These are phyloP conservation scores for Bathynomus jamesi DNA, from an alignment of 1,140 invertebrate species.

Conservation along the genomic window DNA sequence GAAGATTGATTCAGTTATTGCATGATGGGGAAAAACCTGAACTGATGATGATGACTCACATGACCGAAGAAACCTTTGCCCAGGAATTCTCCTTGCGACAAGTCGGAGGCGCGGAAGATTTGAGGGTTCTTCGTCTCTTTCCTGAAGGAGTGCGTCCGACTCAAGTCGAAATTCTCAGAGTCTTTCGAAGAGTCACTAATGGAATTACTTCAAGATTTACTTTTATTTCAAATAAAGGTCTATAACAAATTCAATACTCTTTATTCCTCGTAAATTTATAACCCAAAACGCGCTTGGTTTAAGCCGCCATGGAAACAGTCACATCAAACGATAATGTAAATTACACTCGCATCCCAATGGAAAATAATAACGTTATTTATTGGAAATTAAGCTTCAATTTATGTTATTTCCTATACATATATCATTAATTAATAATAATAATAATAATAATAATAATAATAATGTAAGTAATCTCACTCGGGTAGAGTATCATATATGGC, in stretches of 20 bases:
- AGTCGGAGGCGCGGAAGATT: conserved; percentile 80
- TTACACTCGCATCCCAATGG: too few species aligned
- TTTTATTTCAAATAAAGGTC: too few species aligned
- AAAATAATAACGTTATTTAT: too few species aligned
- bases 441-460: background rate
- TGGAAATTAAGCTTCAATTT: too few species aligned
- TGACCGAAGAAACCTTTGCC: conserved; percentile 91
- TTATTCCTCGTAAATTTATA: too few species aligned
- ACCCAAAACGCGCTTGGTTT: too few species aligned
- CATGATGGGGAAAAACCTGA: background rate
- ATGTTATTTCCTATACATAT: too few species aligned
- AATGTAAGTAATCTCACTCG: background rate
- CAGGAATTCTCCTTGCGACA: conserved; percentile 78
- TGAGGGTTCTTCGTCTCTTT: conserved; percentile 52
- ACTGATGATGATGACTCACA: conserved; percentile 38
- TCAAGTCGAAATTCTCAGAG: conserved; percentile 55
- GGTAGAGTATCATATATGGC: too few species aligned
- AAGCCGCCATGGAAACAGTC: too few species aligned
- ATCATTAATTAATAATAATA: background rate
- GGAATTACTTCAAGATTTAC: too few species aligned
- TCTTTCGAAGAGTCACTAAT: background rate
- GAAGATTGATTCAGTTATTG: background rate
- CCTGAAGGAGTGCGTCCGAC: conserved; percentile 71
- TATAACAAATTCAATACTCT: too few species aligned
- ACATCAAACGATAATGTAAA: too few species aligned